Percentiles rank a stretch among this genome's conserved stretches.
These are phyloP conservation scores for Enteromius trimaculatus DNA, from an alignment of 2,797 vertebrate species.

Conservation along the genomic window DNA sequence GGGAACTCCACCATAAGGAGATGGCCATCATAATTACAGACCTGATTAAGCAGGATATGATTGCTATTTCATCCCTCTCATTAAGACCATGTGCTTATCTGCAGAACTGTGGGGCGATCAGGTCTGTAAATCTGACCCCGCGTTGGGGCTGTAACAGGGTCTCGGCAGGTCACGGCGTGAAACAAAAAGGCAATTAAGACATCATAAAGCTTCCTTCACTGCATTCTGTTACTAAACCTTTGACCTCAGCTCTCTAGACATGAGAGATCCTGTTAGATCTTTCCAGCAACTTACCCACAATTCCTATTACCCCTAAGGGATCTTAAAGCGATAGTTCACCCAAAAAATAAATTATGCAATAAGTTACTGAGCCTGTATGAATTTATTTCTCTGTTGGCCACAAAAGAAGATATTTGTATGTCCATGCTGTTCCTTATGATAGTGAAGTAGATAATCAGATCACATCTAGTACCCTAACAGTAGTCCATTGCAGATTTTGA, in stretches of 20 bases:
- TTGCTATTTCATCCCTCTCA: conserved; percentile 40
- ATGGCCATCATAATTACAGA: conserved; percentile 56
- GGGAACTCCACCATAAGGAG: conserved; percentile 42
- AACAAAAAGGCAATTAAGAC: conserved; percentile 64
- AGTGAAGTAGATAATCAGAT: background rate
- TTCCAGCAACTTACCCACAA: conserved; percentile 6
- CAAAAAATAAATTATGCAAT: background rate
- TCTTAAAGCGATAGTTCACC: background rate
- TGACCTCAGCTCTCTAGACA: conserved; percentile 51
- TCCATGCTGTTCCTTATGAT: background rate
- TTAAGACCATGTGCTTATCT: conserved; percentile 40
- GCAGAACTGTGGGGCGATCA: conserved; percentile 25
- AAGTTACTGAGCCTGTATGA: background rate
- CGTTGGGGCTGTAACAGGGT: conserved; percentile 33
- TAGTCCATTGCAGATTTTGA: background rate
- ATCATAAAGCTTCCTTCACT: conserved; percentile 57
- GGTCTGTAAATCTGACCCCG: conserved; percentile 18
- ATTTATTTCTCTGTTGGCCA: background rate
- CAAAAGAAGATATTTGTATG: background rate
- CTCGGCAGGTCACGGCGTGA: conserved; percentile 33
- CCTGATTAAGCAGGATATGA: conserved; percentile 57
- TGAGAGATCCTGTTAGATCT: conserved; percentile 29
- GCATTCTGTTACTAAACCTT: conserved; percentile 49
- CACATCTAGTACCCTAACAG: background rate
- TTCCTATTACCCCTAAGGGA: conserved; percentile 16